These are phyloP conservation scores for Manis crassicaudata DNA, from an alignment of 2,797 vertebrate genomes.

Conservation along the genomic window DNA sequence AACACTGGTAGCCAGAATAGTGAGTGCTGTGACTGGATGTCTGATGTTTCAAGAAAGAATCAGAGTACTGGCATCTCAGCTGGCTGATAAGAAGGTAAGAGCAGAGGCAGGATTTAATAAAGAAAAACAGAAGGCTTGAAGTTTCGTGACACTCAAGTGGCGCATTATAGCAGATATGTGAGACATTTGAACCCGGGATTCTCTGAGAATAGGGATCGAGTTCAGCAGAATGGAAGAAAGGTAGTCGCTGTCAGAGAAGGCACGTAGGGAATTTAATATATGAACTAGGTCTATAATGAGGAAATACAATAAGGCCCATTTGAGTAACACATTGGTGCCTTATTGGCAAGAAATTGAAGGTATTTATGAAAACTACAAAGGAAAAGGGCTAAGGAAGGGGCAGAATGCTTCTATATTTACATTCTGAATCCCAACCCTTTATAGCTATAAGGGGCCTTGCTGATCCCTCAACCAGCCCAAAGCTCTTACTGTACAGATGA, in stretches of 20 bases:
- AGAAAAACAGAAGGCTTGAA: not conserved
- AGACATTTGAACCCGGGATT: not conserved
- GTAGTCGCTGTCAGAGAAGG: not conserved
- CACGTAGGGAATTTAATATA: fast-evolving
- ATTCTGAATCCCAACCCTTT: not conserved
- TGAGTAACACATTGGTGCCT: not conserved
- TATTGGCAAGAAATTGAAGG: not conserved
- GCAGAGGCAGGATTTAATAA: not conserved
- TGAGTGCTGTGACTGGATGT: no score
- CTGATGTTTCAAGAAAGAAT: not conserved
- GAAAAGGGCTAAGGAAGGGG: not conserved
- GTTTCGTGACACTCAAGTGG: not conserved
- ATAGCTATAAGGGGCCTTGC: not conserved
- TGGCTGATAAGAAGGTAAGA: not conserved
- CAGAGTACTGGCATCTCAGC: not conserved
- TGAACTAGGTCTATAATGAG: not conserved
- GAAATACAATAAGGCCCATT: not conserved
- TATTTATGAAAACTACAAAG: not conserved
- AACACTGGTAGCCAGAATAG: not conserved
- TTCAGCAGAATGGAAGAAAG: not conserved
- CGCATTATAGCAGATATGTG: fast-evolving
- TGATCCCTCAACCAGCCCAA: no score
- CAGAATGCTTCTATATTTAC: not conserved
- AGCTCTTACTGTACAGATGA: not conserved
- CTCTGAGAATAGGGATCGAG: not conserved